Percentiles rank a stretch among this genome's conserved stretches.
phyloP scores from a whole-genome alignment of 2,113 vertebrate genomes.

The Brachirus orientalis region DNA sequence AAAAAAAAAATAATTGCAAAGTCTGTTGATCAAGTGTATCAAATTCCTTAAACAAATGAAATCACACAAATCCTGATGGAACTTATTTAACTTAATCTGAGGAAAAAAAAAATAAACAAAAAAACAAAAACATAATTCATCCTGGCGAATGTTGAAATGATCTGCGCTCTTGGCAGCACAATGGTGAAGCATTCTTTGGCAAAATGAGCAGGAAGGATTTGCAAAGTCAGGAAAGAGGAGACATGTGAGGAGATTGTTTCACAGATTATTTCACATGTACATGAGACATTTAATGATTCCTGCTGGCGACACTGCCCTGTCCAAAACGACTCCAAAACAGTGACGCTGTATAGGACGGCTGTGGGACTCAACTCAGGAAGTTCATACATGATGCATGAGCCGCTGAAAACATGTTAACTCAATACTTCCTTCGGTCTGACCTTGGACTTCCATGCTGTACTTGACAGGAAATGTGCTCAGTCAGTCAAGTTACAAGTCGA shows the following conservation, averaged over 20 bases:
- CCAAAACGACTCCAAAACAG: too few species aligned
- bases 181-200: background rate
- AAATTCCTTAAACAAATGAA: too few species aligned
- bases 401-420: conserved; percentile 31
- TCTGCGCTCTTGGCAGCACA: conserved; percentile 6
- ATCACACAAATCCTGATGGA: background rate
- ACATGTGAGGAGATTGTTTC: conserved; percentile 13
- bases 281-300: conserved; percentile 27
- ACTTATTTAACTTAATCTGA: background rate
- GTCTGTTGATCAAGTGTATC: too few species aligned
- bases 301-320: conserved; percentile 39
- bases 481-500: background rate
- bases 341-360: background rate
- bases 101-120: background rate
- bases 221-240: too few species aligned
- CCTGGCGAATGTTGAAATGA: background rate
- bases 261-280: background rate
- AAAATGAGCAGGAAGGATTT: conserved; percentile 6
- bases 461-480: conserved; percentile 18
- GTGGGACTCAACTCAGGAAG: too few species aligned
- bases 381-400: conserved; percentile 5
- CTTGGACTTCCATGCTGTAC: conserved; percentile 16
- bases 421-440: conserved; percentile 23
- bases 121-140: background rate
- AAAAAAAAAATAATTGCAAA: too few species aligned